Base-by-base conservation (phyloP, 2,797 vertebrate species). In the Peromyscus nudipes region DNA sequence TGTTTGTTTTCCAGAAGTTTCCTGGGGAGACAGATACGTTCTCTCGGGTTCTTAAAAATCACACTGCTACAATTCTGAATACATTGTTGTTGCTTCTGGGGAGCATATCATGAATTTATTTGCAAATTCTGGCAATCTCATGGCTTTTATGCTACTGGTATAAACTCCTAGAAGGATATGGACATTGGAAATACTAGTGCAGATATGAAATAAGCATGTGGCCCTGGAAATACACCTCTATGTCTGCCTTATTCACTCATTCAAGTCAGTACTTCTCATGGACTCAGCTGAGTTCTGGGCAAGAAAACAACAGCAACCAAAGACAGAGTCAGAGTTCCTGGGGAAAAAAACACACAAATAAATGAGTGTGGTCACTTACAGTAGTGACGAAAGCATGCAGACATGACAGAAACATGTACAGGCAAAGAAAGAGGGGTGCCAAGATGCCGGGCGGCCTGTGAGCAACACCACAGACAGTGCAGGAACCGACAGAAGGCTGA, bases 181-280 rank as follows among this genome's bases (percentile, higher is more conserved):
- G 11, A 83, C 29, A 34, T 13, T 82, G 31, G n/a, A 34, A 40
- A 84, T 75, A 93, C 67, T 65, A 37, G 11, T 49, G 23, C 57
- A 27, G n/a, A 71, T 46, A 75, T 60, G 69, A 90, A 91, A 80
- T 14, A 83, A 82, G 52, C 52, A 57, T 29, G 34, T 19, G 14
- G 49, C 34, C 49, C 65, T 71, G 14, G 43, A 69, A 73, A 40
- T 73, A 17, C 21, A n/a, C 69, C 67, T 60, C 23, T 23, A 40
- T 89, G 62, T 80, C 75, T 93, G 49, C 34, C n/a, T 96, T 95
- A 75, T 40, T 86, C 37, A 62, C 77, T 94, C 34, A 92, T 40
- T 94, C 43, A 82, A 77, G 93, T 77, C 34, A 95, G n/a, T n/a
- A 16, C 4, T 31, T 89, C 27, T 25, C n/a, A 52, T 3, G 1